A percentile compares a stretch with the other conserved stretches of the same genome.
phyloP scores from a whole-genome alignment of 2,797 vertebrate species.

The Microctenopoma steveboyesi region DNA sequence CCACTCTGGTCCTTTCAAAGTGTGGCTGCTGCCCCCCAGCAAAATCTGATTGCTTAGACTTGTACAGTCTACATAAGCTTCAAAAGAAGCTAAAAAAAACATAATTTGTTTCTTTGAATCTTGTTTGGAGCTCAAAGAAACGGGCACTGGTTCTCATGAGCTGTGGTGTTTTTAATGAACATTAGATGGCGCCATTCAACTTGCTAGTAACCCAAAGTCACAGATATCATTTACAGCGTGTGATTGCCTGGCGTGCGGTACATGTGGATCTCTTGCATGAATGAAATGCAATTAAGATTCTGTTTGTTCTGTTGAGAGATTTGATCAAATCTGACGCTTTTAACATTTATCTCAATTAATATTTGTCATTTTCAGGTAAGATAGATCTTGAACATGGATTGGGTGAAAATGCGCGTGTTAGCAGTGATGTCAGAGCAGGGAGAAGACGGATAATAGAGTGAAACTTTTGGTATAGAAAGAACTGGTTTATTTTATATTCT shows the following conservation, averaged over 20 bases:
- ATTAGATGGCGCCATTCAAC: conserved; percentile 83
- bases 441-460: conserved; percentile 22
- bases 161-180: conserved; percentile 50
- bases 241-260: conserved; percentile 55
- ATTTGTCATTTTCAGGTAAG: conserved; percentile 38
- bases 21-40: conserved; percentile 45
- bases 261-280: conserved; percentile 52
- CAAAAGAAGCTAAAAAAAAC: conserved; percentile 33
- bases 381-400: neutral
- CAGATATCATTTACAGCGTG: conserved; percentile 31
- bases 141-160: neutral
- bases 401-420: conserved; percentile 10
- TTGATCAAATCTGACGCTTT: conserved; percentile 40
- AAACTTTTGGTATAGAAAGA: conserved; percentile 44
- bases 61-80: conserved; percentile 48
- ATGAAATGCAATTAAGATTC: conserved; percentile 60
- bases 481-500: conserved; percentile 31
- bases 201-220: conserved; percentile 62
- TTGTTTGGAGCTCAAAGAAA: conserved; percentile 37
- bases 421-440: conserved; percentile 10
- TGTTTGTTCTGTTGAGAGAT: conserved; percentile 51
- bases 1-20: conserved; percentile 77
- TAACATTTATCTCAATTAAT: conserved; percentile 39
- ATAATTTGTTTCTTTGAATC: conserved; percentile 50
- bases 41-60: conserved; percentile 59